Evolutionary conservation across 2,113 vertebrate genomes (phyloP).

Genomic region (Lynx canadensis): DNA sequence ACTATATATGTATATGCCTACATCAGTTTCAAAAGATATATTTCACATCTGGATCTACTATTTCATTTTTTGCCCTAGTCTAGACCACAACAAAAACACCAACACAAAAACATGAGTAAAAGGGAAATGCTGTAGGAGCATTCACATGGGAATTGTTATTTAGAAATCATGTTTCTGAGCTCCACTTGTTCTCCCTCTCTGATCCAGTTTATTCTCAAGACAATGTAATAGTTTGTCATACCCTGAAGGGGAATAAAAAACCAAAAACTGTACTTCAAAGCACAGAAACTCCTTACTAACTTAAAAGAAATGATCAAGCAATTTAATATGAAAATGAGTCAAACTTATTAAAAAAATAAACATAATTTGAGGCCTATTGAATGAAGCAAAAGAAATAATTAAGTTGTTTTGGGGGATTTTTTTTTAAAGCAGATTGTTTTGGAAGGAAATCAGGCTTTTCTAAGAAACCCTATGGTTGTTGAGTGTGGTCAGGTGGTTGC

Average conservation of each 20-base stretch:
- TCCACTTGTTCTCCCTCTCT: slow-evolving; percentile 64
- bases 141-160: slow-evolving; percentile 46
- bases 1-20: not conserved
- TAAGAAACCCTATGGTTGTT: slow-evolving; percentile 34
- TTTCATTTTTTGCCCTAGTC: slow-evolving; percentile 40
- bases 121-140: slow-evolving; percentile 47
- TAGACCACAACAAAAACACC: slow-evolving; percentile 73
- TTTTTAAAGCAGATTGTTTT: slow-evolving; percentile 58
- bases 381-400: slow-evolving; percentile 75
- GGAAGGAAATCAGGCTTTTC: slow-evolving; percentile 64
- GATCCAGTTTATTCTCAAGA: slow-evolving; percentile 76
- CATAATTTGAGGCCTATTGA: slow-evolving; percentile 75
- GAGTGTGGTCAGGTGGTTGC: slow-evolving; percentile 69
- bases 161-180: slow-evolving; percentile 72
- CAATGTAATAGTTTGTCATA: slow-evolving; percentile 57
- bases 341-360: slow-evolving; percentile 70
- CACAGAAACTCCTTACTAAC: slow-evolving; percentile 74
- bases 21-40: slow-evolving; percentile 31
- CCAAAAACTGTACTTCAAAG: slow-evolving; percentile 75
- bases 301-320: slow-evolving; percentile 80
- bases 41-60: slow-evolving; percentile 62
- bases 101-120: slow-evolving; percentile 61
- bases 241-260: slow-evolving; percentile 70
- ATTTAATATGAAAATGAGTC: slow-evolving; percentile 78
- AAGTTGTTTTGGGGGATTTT: not conserved